These are phyloP conservation scores for Hypomecis punctinalis DNA, from an alignment of 2,888 invertebrate genomes.

Conservation along the genomic window DNA sequence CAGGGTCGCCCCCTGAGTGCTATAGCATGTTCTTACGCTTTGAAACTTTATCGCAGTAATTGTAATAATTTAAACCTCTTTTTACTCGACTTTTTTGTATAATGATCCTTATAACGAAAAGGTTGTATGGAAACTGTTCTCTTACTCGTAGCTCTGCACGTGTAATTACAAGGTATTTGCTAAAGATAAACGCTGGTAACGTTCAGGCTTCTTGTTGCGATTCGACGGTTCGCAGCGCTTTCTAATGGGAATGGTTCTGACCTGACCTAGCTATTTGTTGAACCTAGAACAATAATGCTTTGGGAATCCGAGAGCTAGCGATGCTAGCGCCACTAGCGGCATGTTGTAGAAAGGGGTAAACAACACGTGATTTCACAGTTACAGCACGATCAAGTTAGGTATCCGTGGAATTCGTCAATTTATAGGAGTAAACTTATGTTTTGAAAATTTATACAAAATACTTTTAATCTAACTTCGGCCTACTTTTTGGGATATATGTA, in stretches of 20 bases:
- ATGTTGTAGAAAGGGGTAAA: not conserved
- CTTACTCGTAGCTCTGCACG: constrained; percentile 38
- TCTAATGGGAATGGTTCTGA: constrained; percentile 43
- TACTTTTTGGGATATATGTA: too few relatives aligned
- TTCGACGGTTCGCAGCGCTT: constrained; percentile 43
- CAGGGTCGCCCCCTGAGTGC: constrained; percentile 48
- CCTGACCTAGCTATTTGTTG: constrained; percentile 42
- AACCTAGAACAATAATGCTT: constrained; percentile 41
- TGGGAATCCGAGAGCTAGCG: constrained; percentile 35
- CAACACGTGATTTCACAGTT: constrained; percentile 16
- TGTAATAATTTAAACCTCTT: not conserved
- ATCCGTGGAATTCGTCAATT: not conserved
- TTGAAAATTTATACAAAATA: too few relatives aligned
- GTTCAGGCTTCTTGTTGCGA: constrained; percentile 41
- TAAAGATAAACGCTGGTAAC: constrained; percentile 47
- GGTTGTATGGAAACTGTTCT: constrained; percentile 12
- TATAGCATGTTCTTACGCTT: constrained; percentile 8
- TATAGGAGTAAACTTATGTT: too few relatives aligned
- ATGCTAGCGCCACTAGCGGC: constrained; percentile 15
- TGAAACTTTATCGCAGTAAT: constrained; percentile 11
- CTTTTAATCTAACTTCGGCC: too few relatives aligned
- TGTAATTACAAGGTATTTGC: constrained; percentile 64
- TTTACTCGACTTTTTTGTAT: not conserved
- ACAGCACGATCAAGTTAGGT: not conserved
- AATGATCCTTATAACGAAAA: constrained; percentile 10